These are phyloP conservation scores for Falco punctatus DNA, from an alignment of 2,113 vertebrate species.

Conservation along the genomic window DNA sequence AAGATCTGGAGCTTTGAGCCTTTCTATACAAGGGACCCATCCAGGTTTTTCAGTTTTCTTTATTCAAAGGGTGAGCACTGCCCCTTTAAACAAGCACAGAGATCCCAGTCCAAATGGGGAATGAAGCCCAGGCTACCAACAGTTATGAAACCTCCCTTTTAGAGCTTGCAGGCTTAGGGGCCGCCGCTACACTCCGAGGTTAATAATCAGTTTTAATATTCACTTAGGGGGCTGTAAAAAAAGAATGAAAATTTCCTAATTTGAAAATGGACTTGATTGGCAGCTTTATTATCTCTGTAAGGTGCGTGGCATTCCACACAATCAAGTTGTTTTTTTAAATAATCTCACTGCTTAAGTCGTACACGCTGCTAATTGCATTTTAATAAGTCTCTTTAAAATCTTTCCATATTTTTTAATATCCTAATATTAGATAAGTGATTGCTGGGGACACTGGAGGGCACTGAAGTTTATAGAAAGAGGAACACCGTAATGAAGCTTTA, in stretches of 20 bases:
- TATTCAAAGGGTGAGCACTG: not conserved
- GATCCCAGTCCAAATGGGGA: not conserved
- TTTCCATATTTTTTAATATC: conserved; percentile 87
- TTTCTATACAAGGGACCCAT: not conserved
- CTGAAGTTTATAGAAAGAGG: conserved; percentile 75
- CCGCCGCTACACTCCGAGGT: conserved; percentile 39
- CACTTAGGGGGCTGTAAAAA: conserved; percentile 77
- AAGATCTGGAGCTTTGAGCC: not conserved
- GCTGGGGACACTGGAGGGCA: conserved; percentile 83
- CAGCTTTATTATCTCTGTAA: conserved; percentile 83
- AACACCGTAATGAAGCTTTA: conserved; percentile 65
- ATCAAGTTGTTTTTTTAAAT: conserved; percentile 81
- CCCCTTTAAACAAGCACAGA: conserved; percentile 26
- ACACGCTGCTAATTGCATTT: conserved; percentile 81
- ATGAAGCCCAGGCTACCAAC: conserved; percentile 4
- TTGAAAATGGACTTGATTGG: conserved; percentile 77
- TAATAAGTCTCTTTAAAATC: conserved; percentile 86
- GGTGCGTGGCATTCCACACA: conserved; percentile 80
- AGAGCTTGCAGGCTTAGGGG: conserved; percentile 32
- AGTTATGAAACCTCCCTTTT: conserved; percentile 36
- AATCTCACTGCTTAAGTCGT: conserved; percentile 83
- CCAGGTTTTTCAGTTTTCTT: not conserved
- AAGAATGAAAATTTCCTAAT: conserved; percentile 73
- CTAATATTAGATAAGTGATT: conserved; percentile 87
- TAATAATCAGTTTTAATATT: conserved; percentile 77